Conservation (phyloP, 2,113 vertebrate species). For the Macaca fascicularis region T2T-MFA8v1.1 NC_088379.1:155571501-155572000, state of each 20-base stretch:
- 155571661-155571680: neutral
- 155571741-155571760: neutral
- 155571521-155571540: neutral
- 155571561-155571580: neutral
- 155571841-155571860: neutral
- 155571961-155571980: neutral
- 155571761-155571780: neutral
- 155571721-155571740: neutral
- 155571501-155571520: neutral
- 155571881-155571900: neutral
- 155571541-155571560: neutral
- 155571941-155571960: neutral
- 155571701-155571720: neutral
- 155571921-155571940: neutral
- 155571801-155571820: neutral
- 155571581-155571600: neutral
- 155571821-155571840: neutral
- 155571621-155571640: neutral
- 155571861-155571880: neutral
- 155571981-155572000: neutral
- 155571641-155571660: slow-evolving; percentile 13
- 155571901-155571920: neutral
- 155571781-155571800: neutral
- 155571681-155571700: neutral
- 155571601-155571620: neutral